phyloP scores from a whole-genome alignment of 2,797 vertebrate genomes.

The Gymnothorax javanicus region DNA sequence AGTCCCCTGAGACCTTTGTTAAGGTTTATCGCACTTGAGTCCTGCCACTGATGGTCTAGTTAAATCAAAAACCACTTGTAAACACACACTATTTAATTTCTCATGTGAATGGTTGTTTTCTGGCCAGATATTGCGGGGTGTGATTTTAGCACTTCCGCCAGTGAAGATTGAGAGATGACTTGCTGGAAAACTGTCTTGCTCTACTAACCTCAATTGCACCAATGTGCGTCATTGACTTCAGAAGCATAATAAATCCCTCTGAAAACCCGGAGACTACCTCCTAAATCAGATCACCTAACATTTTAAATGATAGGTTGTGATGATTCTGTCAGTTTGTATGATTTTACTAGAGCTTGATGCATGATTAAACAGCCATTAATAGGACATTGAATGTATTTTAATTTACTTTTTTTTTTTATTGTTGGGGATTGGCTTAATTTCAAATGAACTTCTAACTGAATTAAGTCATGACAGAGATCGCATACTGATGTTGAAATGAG shows the following conservation, averaged over 20 bases:
- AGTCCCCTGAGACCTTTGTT: not conserved
- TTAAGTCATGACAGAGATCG: no score
- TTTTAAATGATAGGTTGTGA: not conserved
- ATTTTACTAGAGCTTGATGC: not conserved
- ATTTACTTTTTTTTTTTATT: no score
- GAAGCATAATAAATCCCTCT: not conserved
- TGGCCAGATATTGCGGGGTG: no score
- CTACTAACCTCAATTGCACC: constrained; percentile 5
- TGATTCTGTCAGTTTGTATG: not conserved
- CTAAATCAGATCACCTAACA: not conserved
- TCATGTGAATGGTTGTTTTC: not conserved
- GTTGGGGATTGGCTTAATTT: no score
- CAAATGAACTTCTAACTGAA: no score
- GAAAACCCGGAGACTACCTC: not conserved
- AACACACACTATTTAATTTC: not conserved
- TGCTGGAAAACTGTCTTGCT: not conserved
- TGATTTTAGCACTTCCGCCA: not conserved
- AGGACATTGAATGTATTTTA: no score
- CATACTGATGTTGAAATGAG: not conserved
- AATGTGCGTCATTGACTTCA: not conserved
- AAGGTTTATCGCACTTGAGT: not conserved
- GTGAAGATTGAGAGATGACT: not conserved
- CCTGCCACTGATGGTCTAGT: not conserved
- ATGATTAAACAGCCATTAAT: no score
- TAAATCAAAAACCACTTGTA: not conserved